phyloP scores from a whole-genome alignment of 2,888 invertebrate genomes.

The Leucophenga montana region DNA sequence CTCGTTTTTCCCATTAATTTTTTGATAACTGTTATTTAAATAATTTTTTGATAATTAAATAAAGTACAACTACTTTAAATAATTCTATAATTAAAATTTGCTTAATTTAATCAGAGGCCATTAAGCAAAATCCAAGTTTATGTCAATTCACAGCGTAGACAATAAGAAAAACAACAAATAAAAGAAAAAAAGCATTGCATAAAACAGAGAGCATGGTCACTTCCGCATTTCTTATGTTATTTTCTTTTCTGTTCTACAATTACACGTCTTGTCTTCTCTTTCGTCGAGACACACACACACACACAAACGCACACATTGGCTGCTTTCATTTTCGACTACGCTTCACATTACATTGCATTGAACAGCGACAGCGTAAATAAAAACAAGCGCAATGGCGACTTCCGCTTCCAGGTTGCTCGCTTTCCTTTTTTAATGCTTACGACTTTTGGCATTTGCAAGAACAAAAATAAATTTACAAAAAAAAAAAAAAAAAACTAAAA shows the following conservation, averaged over 20 bases:
- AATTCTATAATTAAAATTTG: not conserved
- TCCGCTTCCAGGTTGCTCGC: conserved; percentile 42
- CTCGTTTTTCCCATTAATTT: too few relatives aligned
- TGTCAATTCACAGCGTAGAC: not conserved
- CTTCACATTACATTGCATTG: conserved; percentile 12
- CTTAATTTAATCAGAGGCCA: not conserved
- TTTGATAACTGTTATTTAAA: too few relatives aligned
- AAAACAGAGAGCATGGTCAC: conserved; percentile 39
- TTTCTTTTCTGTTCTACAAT: conserved; percentile 1
- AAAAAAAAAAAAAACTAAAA: not conserved
- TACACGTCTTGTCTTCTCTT: too few relatives aligned
- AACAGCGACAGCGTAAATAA: conserved; percentile 24
- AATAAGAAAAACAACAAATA: conserved; percentile 27
- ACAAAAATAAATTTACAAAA: not conserved
- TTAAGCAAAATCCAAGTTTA: conserved; percentile 3
- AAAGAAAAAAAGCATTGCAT: conserved; percentile 50
- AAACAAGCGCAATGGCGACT: conserved; percentile 42
- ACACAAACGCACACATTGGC: conserved; percentile 6
- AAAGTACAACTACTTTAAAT: too few relatives aligned
- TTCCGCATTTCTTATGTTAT: conserved; percentile 14
- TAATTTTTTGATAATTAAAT: too few relatives aligned
- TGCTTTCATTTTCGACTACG: conserved; percentile 22
- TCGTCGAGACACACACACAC: not conserved
- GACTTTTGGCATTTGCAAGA: conserved; percentile 23
- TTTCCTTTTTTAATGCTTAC: not conserved